Conservation (phyloP, 2,797 vertebrate genomes). For the Philypnodon macrostomus region DNA sequence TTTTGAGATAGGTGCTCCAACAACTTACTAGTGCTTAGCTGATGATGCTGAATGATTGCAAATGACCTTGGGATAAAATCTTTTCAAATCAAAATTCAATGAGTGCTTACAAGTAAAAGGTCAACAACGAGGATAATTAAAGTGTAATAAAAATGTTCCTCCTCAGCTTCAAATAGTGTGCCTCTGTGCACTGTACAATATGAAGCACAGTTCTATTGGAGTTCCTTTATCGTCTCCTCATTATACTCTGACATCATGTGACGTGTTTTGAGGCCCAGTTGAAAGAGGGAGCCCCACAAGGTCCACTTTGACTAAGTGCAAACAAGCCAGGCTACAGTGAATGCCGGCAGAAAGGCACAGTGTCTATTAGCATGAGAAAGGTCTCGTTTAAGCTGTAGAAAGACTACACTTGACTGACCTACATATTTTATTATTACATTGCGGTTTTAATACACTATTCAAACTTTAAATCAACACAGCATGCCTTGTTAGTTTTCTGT, state of each 20-base stretch:
- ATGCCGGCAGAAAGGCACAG: not conserved
- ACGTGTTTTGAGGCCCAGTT: not conserved
- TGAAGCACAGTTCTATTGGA: not conserved
- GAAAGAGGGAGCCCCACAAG: not conserved
- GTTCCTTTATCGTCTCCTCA: not conserved
- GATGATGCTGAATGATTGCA: conserved; percentile 5
- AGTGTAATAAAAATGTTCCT: not conserved
- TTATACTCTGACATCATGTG: not conserved
- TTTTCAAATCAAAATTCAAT: not conserved
- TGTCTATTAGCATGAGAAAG: conserved; percentile 5
- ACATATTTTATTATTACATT: too few relatives aligned
- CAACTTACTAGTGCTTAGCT: not conserved
- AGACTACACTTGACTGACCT: not conserved
- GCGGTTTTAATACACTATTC: too few relatives aligned
- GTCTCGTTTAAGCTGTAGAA: not conserved
- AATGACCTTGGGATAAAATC: not conserved
- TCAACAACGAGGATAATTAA: not conserved
- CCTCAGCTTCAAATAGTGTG: not conserved
- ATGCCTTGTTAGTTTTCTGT: too few relatives aligned
- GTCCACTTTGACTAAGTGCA: not conserved
- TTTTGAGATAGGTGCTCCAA: not conserved
- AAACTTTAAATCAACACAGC: too few relatives aligned
- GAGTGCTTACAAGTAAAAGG: not conserved
- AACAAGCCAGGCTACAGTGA: not conserved
- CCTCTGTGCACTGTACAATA: too few relatives aligned